These are phyloP conservation scores for Clinocottus analis DNA, from an alignment of 2,113 vertebrate species.

Conservation along the genomic window DNA sequence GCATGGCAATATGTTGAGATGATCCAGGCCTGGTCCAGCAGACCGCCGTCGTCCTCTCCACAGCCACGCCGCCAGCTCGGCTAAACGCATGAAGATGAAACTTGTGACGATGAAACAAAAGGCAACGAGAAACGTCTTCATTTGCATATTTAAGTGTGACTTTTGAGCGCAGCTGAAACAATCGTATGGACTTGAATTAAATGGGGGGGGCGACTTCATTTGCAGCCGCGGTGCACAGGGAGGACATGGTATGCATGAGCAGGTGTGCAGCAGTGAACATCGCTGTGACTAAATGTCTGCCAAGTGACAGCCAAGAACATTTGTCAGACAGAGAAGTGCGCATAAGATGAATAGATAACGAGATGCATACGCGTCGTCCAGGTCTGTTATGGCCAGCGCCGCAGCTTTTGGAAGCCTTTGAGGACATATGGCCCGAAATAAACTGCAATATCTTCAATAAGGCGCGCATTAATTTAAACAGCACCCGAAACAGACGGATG, in stretches of 20 bases:
- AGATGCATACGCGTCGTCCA: conserved; percentile 43
- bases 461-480: conserved; percentile 23
- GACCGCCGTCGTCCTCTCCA: not conserved
- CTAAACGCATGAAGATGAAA: not conserved
- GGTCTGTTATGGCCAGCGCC: not conserved
- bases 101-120: not conserved
- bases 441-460: conserved; percentile 19
- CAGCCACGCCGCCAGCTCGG: not conserved
- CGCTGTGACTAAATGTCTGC: conserved; percentile 62
- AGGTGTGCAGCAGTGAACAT: conserved; percentile 59
- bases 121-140: not conserved
- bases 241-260: conserved; percentile 72
- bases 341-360: conserved; percentile 67
- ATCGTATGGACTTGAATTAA: conserved; percentile 49
- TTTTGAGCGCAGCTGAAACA: conserved; percentile 21
- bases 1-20: not conserved
- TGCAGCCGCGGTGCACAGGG: conserved; percentile 21
- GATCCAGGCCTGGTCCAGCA: not conserved
- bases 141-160: not conserved
- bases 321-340: conserved; percentile 51
- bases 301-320: conserved; percentile 54
- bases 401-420: too few relatives aligned
- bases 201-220: conserved; percentile 43
- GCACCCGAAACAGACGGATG: conserved; percentile 12
- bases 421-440: conserved; percentile 30